Percentiles rank a stretch among this genome's conserved stretches.
These are phyloP conservation scores for Microcebus ravelobensis DNA, from an alignment of 2,113 vertebrate species.

Conservation along the genomic window DNA sequence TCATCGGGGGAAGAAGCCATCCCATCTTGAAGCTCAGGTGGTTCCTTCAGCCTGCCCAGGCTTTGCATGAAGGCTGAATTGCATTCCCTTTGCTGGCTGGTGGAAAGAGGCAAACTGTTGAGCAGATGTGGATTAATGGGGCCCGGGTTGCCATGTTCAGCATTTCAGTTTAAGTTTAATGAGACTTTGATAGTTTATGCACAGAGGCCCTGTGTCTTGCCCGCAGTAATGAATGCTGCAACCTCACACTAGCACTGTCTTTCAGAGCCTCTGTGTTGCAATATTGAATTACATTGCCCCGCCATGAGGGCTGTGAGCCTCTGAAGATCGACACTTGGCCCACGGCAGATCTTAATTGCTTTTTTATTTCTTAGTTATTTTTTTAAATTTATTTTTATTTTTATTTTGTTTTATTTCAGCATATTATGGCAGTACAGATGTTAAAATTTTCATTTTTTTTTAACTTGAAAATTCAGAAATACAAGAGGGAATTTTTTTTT, in stretches of 20 bases:
- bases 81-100: not conserved
- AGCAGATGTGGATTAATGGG: conserved; percentile 83
- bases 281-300: conserved; percentile 71
- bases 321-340: conserved; percentile 73
- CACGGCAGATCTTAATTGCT: conserved; percentile 67
- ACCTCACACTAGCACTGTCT: conserved; percentile 78
- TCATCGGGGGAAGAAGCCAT: not conserved
- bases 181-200: conserved; percentile 81
- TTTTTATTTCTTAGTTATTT: not conserved
- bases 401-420: too few relatives aligned
- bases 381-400: too few relatives aligned
- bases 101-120: conserved; percentile 68
- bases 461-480: too few relatives aligned
- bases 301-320: conserved; percentile 54
- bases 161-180: conserved; percentile 77
- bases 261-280: conserved; percentile 33
- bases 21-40: not conserved
- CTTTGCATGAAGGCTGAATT: conserved; percentile 50
- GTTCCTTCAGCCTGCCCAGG: conserved; percentile 35
- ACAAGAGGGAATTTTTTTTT: too few relatives aligned
- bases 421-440: too few relatives aligned
- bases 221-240: conserved; percentile 72
- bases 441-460: too few relatives aligned
- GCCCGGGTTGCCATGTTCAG: conserved; percentile 62
- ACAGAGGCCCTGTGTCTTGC: conserved; percentile 66